Evolutionary conservation across 2,113 vertebrate genomes (phyloP).

Genomic region (Pandion haliaetus): DNA sequence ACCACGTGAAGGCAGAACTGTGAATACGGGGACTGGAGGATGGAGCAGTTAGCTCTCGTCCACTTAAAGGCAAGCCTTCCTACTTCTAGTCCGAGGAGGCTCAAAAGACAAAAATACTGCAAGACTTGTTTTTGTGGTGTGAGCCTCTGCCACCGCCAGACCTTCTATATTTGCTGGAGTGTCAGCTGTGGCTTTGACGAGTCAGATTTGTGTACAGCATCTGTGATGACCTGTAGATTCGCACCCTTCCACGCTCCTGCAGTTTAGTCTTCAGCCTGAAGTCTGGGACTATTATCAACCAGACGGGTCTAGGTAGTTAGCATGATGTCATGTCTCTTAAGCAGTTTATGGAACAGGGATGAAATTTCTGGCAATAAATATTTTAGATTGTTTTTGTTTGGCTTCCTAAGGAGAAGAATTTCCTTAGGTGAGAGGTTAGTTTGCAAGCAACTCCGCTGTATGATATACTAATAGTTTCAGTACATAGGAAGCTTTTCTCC

Average conservation of each 20-base stretch:
- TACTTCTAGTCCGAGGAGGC: not conserved
- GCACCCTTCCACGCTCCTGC: not conserved
- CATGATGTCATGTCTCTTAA: constrained; percentile 41
- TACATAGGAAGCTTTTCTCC: not conserved
- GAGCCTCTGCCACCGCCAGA: not conserved
- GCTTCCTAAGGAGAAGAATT: constrained; percentile 22
- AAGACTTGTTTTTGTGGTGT: not conserved
- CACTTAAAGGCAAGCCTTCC: not conserved
- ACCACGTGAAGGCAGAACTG: not conserved
- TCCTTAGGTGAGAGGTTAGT: constrained; percentile 28
- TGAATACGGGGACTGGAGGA: not conserved
- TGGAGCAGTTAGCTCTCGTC: not conserved
- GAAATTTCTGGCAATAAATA: constrained; percentile 29
- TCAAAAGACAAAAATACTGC: not conserved
- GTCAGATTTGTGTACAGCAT: not conserved
- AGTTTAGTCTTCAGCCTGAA: not conserved
- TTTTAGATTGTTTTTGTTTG: constrained; percentile 54
- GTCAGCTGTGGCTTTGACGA: not conserved
- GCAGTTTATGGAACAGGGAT: not conserved
- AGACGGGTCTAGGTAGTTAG: constrained; percentile 18
- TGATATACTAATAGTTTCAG: not conserved
- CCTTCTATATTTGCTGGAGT: not conserved
- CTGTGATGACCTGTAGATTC: not conserved
- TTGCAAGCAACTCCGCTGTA: not conserved
- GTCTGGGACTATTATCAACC: not conserved